Percentiles rank a stretch among this genome's conserved stretches.
Evolutionary conservation across 2,888 invertebrate species (phyloP).

Genomic region (Apodemia duryi): DNA sequence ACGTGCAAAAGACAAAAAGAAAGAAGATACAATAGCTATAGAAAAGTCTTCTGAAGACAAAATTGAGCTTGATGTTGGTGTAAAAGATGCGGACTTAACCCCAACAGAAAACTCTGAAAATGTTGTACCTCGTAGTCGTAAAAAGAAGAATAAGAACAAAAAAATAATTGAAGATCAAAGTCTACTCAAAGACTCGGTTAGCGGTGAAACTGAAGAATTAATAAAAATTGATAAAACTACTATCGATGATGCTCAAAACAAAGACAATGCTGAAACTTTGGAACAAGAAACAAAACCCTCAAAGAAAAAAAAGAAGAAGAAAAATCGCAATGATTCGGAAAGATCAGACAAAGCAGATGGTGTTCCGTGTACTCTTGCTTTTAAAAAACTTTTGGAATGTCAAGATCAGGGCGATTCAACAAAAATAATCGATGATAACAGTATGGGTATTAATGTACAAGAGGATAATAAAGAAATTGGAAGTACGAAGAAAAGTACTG

Average conservation of each 20-base stretch:
- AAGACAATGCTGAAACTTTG: slow-evolving; percentile 22
- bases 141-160: slow-evolving; percentile 64
- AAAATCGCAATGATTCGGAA: slow-evolving; percentile 54
- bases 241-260: slow-evolving; percentile 14
- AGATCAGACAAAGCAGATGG: slow-evolving; percentile 50
- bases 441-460: slow-evolving; percentile 19
- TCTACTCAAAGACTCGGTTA: slow-evolving; percentile 24
- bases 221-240: slow-evolving; percentile 19
- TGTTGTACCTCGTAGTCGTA: slow-evolving; percentile 48
- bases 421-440: slow-evolving; percentile 19
- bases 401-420: slow-evolving; percentile 26
- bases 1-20: slow-evolving; percentile 66
- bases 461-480: slow-evolving; percentile 19
- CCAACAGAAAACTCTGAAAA: slow-evolving; percentile 19
- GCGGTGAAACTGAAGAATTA: slow-evolving; percentile 23
- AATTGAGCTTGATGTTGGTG: slow-evolving; percentile 24
- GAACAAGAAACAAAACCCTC: slow-evolving; percentile 43
- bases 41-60: slow-evolving; percentile 20
- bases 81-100: slow-evolving; percentile 1
- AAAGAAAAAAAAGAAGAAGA: slow-evolving; percentile 68
- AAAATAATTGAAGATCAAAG: slow-evolving; percentile 36
- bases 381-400: slow-evolving; percentile 45
- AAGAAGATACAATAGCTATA: slow-evolving; percentile 39
- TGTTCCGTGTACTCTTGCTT: slow-evolving; percentile 48
- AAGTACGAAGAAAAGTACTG: not conserved